Evolutionary conservation across 2,888 invertebrate genomes (phyloP).

Genomic region (Pinctada fucata): DNA sequence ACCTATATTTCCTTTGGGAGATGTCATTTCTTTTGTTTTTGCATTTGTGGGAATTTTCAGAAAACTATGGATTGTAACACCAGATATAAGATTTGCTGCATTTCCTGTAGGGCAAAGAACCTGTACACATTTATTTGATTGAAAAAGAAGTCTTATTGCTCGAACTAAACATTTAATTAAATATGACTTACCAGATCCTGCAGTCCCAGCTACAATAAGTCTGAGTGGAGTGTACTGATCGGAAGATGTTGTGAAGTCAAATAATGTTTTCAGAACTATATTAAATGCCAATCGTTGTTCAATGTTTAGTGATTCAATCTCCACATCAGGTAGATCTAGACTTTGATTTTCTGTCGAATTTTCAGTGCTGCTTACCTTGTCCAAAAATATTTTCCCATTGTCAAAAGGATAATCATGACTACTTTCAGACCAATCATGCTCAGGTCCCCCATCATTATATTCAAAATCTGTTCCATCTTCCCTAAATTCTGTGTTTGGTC

Average conservation of each 20-base stretch:
- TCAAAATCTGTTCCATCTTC: constrained; percentile 15
- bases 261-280: constrained; percentile 28
- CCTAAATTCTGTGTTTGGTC: constrained; percentile 36
- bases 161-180: constrained; percentile 35
- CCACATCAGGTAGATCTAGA: constrained; percentile 22
- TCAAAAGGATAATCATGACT: constrained; percentile 30
- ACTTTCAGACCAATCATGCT: constrained; percentile 36
- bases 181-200: constrained; percentile 42
- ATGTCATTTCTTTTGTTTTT: constrained; percentile 15
- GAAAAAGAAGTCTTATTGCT: constrained; percentile 15
- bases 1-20: constrained; percentile 14
- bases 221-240: constrained; percentile 16
- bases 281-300: constrained; percentile 34
- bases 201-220: constrained; percentile 36
- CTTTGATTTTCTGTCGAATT: neutral
- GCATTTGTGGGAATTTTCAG: constrained; percentile 16
- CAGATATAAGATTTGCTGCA: constrained; percentile 27
- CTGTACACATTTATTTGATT: constrained; percentile 29
- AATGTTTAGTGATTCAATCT: constrained; percentile 3
- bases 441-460: constrained; percentile 55
- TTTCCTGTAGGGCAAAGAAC: constrained; percentile 40
- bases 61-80: constrained; percentile 26
- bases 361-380: neutral
- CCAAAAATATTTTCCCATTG: constrained; percentile 10
- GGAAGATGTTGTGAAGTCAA: constrained; percentile 8